Evolutionary conservation across 2,888 invertebrate species (phyloP).

Genomic region (Cinara cedri): DNA sequence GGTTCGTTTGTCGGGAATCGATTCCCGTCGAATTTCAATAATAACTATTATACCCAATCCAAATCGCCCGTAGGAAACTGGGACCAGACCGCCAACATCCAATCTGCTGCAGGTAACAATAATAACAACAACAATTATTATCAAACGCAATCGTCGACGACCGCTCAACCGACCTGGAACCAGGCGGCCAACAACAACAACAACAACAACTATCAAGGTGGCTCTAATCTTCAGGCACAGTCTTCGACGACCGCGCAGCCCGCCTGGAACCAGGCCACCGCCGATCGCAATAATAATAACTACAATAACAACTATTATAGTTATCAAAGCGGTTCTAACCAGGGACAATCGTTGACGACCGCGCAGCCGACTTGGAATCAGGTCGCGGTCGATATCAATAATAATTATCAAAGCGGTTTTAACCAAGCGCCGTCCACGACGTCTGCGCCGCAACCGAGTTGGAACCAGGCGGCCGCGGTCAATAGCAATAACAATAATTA

Average conservation of each 20-base stretch:
- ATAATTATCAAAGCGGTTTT: no score
- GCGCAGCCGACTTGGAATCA: no score
- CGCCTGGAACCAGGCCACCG: no score
- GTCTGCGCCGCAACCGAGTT: no score
- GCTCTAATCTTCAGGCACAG: background rate
- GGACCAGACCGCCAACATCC: background rate
- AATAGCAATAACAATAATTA: no score
- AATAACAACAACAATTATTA: constrained; percentile 3
- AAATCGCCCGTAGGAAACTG: background rate
- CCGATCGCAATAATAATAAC: no score
- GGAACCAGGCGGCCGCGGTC: no score
- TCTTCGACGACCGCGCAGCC: constrained; percentile 56
- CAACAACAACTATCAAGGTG: background rate
- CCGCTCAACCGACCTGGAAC: constrained; percentile 26
- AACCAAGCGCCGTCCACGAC: no score
- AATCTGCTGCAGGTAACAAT: background rate
- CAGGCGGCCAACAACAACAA: background rate
- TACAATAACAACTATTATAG: no score
- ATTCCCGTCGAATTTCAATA: constrained; percentile 58
- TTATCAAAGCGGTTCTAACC: no score
- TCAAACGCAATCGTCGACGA: constrained; percentile 26
- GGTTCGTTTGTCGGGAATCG: constrained; percentile 73
- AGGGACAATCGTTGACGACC: no score
- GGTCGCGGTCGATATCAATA: no score
- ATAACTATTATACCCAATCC: constrained; percentile 62